Evolutionary conservation across 2,888 invertebrate genomes (phyloP), one percentile per base, ranked within the genome.

Genomic region (Drosophila affinis): DNA sequence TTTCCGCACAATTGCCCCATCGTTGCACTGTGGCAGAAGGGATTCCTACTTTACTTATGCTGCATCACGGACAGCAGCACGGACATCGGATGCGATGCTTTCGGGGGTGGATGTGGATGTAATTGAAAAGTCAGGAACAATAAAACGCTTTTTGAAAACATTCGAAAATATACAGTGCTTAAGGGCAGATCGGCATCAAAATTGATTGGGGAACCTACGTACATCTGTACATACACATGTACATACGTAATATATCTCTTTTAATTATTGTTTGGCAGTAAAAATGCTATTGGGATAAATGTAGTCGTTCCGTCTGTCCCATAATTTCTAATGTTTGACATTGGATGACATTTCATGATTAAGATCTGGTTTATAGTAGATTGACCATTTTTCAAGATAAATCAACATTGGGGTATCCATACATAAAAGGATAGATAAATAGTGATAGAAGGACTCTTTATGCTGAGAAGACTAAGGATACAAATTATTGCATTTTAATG

Each of bases 1-100:
- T 90, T 88, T 89, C 90, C 87, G 78, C 87, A 85, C 83, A 87
- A 89, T 88, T 90, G 87, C 89, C 81, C 76, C 73, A 71, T 75
- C 86, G 81, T 59, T 78, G 86, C 81, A 81, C 81, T 81, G 75
- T 74, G 75, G 75, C 58, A 73, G 72, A 81, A 78, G 81, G 79
- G 87, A 48, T 70, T 39, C 32, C 39, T 2, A 7, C 39, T 65
- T 65, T 68, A 39, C 32, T 56, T 64, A 56, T 74, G 75, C 70
- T 80, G 64, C 73, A 64, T 49, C 64, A 64, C 59, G 64, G 54
- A 64, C 74, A 53, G 47, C 61, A 64, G 70, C 83, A 84, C 21
- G 21, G 21, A 21, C 21, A 18, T 85, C 83, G 87, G 82, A 76
- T 81, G 78, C 82, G 70, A 72, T 10, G 21, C 27, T 44, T 53